A percentile compares a stretch with the other conserved stretches of the same genome.
Conservation (phyloP, 2,888 invertebrate genomes). For the Hanleya hanleyi region DNA sequence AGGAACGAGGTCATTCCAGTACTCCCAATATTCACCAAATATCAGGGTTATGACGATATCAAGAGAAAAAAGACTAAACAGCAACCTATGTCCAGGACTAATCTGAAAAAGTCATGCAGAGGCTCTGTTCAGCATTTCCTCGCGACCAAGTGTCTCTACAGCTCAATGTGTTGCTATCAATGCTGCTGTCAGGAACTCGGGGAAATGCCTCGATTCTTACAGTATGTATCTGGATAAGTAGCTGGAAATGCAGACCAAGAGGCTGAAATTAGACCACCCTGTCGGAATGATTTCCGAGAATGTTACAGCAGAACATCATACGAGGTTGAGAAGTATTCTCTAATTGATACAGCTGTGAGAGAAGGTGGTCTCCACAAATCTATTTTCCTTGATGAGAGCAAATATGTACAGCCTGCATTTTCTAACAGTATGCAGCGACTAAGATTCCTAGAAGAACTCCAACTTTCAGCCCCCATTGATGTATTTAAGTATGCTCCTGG, state of each 20-base stretch:
- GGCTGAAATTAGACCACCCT: constrained; percentile 6
- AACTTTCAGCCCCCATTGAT: constrained; percentile 1
- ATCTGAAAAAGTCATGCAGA: too few relatives aligned
- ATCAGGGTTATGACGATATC: too few relatives aligned
- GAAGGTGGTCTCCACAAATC: background rate
- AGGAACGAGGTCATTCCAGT: background rate
- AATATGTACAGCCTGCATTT: background rate
- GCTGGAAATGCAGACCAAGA: background rate
- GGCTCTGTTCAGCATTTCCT: constrained; percentile 27
- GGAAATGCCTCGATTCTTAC: constrained; percentile 17
- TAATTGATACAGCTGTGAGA: background rate
- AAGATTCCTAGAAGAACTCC: background rate
- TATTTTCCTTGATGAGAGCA: background rate
- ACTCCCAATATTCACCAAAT: background rate
- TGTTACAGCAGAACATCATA: background rate
- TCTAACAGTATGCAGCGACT: background rate
- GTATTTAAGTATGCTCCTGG: background rate
- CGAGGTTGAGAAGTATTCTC: background rate
- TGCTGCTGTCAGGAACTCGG: constrained; percentile 13
- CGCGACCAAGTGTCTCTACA: constrained; percentile 16
- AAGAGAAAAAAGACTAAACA: too few relatives aligned
- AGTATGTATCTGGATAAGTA: constrained; percentile 13
- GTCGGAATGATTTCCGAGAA: background rate
- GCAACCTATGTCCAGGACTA: too few relatives aligned
- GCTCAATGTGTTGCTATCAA: constrained; percentile 9